Base-by-base conservation (phyloP, 2,888 invertebrate genomes). In the Adelphocoris suturalis region DNA sequence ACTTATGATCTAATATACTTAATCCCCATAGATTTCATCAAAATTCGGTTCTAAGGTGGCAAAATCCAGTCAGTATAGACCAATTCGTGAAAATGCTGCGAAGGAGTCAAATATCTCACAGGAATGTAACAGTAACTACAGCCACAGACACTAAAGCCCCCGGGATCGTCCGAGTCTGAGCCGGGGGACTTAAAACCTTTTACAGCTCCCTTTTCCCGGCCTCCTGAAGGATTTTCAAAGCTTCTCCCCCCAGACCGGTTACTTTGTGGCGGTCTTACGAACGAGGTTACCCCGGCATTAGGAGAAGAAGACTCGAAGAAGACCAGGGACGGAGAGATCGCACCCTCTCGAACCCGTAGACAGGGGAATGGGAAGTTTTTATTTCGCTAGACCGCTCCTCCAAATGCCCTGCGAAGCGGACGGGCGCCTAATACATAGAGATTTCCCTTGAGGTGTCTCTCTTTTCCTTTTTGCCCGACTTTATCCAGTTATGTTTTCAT, bases 401-500 rank as follows among this genome's bases (percentile, higher is more conserved):
- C 27, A 27, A 48, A 52, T 52, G 61, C 57, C 57, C 57, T 85
- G 5, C 61, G 57, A 55, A 28, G 46, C 57, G 61, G 37, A n/a
- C 27, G 55, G 85, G 57, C 61, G 55, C 61, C 85, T 85, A 85
- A 85, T 85, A 85, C 85, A 85, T 85, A 85, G 85, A 85, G 85
- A 85, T 85, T 85, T 85, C 85, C 85, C 85, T 85, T 61, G 85
- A 85, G 85, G 85, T 85, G 85, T 37, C 85, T 85, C 37, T 55
- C 57, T 37, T 16, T 52, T 48, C 52, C 61, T 57, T 27, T 55
- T 85, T 37, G n/a, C 16, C 37, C 37, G 85, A 28, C 85, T 85
- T 37, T 85, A 85, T 85, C 85, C 85, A 85, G 85, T 85, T 85
- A 85, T 85, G 85, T 85, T 85, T 85, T 85, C 85, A 85, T 85